Conservation (phyloP, 2,797 vertebrate species). For the Anabas testudineus region DNA sequence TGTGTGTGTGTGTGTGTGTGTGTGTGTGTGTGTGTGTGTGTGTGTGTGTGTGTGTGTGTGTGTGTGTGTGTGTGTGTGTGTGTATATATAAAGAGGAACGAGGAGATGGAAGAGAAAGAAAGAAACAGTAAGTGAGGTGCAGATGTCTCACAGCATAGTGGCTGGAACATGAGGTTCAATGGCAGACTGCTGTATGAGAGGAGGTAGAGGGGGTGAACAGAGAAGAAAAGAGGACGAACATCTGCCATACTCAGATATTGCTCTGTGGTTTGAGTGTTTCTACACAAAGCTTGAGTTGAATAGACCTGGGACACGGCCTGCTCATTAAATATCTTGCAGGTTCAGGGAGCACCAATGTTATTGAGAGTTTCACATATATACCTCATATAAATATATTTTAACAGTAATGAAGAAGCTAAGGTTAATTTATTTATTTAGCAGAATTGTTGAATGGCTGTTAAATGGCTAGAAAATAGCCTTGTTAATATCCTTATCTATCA, state of each 20-base stretch:
- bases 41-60: too few relatives aligned
- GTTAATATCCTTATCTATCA: neutral
- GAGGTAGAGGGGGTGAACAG: conserved; percentile 59
- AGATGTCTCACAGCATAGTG: conserved; percentile 73
- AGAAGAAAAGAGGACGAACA: conserved; percentile 68
- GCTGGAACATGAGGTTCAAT: conserved; percentile 76
- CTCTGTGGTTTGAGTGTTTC: conserved; percentile 68
- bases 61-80: conserved; percentile 38
- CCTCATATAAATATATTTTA: conserved; percentile 29
- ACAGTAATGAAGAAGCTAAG: conserved; percentile 5
- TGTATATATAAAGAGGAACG: conserved; percentile 62
- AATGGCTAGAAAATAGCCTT: neutral
- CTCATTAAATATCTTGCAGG: conserved; percentile 47
- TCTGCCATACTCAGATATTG: conserved; percentile 78
- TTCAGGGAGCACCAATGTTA: conserved; percentile 26
- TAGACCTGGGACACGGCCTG: conserved; percentile 49
- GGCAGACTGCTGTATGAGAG: conserved; percentile 90
- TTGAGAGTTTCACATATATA: conserved; percentile 20
- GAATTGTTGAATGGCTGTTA: neutral
- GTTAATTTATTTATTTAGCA: neutral
- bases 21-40: too few relatives aligned
- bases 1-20: conserved; percentile 38
- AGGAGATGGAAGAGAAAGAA: conserved; percentile 69
- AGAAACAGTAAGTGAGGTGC: conserved; percentile 83
- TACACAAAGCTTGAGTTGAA: conserved; percentile 63